Evolutionary conservation across 1,140 invertebrate genomes (phyloP).

Genomic region (Leptestheria dahalacensis): DNA sequence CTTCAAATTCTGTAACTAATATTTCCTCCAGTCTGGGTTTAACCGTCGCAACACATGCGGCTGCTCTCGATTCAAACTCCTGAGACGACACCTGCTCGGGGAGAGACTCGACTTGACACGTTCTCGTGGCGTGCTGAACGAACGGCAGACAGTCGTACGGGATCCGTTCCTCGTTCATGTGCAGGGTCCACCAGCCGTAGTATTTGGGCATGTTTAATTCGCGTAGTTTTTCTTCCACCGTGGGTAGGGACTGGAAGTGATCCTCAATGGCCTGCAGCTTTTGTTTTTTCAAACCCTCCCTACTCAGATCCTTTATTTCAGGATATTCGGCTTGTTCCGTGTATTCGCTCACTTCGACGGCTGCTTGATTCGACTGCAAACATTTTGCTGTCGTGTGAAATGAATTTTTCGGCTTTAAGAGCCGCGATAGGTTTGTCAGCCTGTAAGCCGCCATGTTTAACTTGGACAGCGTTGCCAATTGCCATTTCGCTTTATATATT

Average conservation of each 20-base stretch:
- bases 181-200: slow-evolving; percentile 51
- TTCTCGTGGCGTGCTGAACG: slow-evolving; percentile 54
- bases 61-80: not conserved
- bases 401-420: not conserved
- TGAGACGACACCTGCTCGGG: not conserved
- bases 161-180: slow-evolving; percentile 40
- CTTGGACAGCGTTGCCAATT: too few species aligned
- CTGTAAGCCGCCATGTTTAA: not conserved
- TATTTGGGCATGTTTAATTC: slow-evolving; percentile 61
- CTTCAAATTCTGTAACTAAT: slow-evolving; percentile 1
- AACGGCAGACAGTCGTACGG: slow-evolving; percentile 49
- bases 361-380: not conserved
- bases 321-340: not conserved
- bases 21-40: not conserved
- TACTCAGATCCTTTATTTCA: slow-evolving; percentile 1
- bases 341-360: not conserved
- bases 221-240: slow-evolving; percentile 65
- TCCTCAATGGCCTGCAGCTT: slow-evolving; percentile 23
- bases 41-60: not conserved
- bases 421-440: not conserved
- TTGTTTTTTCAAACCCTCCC: not conserved
- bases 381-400: not conserved
- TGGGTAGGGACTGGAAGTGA: slow-evolving; percentile 43
- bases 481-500: too few species aligned
- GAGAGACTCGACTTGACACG: slow-evolving; percentile 35